A percentile compares a stretch with the other conserved stretches of the same genome.
phyloP scores from a whole-genome alignment of 2,113 vertebrate species.

The Notechis scutatus region DNA sequence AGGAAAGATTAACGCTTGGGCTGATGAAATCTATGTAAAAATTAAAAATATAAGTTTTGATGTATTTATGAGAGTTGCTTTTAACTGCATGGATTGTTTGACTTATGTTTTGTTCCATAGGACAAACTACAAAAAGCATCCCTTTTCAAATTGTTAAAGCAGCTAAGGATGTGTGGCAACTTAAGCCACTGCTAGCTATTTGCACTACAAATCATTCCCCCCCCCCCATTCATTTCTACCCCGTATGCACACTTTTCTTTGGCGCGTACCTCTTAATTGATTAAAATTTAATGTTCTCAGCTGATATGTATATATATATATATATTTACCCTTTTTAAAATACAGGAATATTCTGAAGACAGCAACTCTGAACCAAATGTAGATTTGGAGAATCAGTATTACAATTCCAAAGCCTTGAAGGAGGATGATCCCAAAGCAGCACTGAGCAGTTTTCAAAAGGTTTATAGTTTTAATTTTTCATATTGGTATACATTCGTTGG shows the following conservation, averaged over 20 bases:
- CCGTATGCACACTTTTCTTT: background rate
- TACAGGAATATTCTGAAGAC: slow-evolving; percentile 96
- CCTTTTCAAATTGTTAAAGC: background rate
- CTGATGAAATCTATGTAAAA: background rate
- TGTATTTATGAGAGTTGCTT: background rate
- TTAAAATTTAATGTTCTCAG: background rate
- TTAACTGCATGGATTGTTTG: background rate
- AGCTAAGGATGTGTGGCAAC: background rate
- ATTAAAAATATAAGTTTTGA: background rate
- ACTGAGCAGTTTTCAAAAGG: slow-evolving; percentile 98
- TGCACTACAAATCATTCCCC: background rate
- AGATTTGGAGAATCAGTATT: slow-evolving; percentile 99
- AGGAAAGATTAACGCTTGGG: background rate
- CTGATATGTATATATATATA: background rate
- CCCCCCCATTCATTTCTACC: background rate
- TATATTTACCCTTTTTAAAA: slow-evolving; percentile 13
- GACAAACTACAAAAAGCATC: background rate
- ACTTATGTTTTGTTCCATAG: background rate
- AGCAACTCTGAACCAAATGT: slow-evolving; percentile 99
- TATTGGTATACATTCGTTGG: background rate
- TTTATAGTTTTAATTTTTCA: slow-evolving; percentile 49
- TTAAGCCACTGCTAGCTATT: background rate
- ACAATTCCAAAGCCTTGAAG: slow-evolving; percentile 99
- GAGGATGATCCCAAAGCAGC: slow-evolving; percentile 98
- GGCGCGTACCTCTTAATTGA: background rate